Conservation (phyloP, 2,113 vertebrate species). For the Rhynchopsitta pachyrhyncha region DNA sequence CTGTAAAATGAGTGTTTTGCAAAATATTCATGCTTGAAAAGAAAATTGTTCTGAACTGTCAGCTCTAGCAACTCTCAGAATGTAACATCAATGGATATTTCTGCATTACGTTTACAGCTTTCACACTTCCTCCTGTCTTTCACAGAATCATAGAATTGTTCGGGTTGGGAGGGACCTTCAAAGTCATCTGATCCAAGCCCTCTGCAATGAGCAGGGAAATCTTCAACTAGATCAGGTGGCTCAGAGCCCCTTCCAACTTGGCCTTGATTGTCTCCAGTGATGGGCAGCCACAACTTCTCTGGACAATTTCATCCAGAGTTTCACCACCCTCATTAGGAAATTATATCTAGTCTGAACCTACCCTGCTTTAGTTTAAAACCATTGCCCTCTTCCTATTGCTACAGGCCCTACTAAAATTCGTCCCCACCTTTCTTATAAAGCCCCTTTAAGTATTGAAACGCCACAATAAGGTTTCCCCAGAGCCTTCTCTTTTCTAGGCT, state of each 20-base stretch:
- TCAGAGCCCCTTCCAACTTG: neutral
- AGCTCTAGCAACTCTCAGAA: neutral
- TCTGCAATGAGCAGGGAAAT: neutral
- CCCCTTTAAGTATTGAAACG: neutral
- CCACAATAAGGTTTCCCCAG: rapidly evolving
- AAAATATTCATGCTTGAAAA: neutral
- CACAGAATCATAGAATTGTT: neutral
- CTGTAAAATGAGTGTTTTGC: neutral
- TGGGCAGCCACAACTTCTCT: neutral
- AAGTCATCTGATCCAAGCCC: neutral
- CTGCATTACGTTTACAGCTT: neutral
- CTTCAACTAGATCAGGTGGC: neutral
- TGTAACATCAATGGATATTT: neutral
- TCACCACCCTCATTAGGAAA: neutral
- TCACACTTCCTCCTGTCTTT: neutral
- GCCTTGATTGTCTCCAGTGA: neutral
- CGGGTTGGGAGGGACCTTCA: neutral
- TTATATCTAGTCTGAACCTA: neutral
- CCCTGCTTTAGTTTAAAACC: neutral
- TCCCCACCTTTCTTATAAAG: neutral
- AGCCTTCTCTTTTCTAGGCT: neutral
- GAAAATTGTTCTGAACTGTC: neutral
- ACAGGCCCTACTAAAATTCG: neutral
- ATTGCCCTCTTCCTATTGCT: neutral
- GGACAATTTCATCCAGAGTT: neutral